Percentiles rank a stretch among this genome's conserved stretches.
Conservation (phyloP, 1,140 invertebrate species). For the Brachystomella parvula region DNA sequence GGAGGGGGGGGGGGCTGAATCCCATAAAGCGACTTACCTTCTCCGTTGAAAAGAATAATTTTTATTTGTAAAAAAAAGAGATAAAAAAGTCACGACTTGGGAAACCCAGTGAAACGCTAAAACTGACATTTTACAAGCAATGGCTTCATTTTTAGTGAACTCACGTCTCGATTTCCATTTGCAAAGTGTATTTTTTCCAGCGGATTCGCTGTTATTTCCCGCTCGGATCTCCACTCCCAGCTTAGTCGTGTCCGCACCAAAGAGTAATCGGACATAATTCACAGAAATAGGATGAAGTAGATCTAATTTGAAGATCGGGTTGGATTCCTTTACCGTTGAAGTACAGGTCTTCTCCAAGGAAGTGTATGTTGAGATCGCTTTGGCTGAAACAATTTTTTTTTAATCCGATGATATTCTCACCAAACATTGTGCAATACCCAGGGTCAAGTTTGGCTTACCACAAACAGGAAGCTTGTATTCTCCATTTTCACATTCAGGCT, state of each 20-base stretch:
- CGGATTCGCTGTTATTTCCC: background rate
- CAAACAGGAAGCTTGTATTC: background rate
- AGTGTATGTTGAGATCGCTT: background rate
- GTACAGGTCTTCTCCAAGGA: background rate
- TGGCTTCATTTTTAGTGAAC: too few species aligned
- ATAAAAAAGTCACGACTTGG: too few species aligned
- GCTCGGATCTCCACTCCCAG: slow-evolving; percentile 8
- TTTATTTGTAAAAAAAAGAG: too few species aligned
- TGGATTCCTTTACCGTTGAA: background rate
- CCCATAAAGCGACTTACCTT: too few species aligned
- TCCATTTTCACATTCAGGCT: background rate
- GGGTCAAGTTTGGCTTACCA: background rate
- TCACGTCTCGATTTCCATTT: background rate
- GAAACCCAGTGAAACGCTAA: too few species aligned
- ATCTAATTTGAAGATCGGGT: background rate
- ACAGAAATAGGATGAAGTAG: background rate
- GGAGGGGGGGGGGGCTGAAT: too few species aligned
- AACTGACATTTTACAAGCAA: too few species aligned
- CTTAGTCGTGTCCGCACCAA: background rate
- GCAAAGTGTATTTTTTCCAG: slow-evolving; percentile 10
- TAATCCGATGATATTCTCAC: too few species aligned
- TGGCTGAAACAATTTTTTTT: too few species aligned
- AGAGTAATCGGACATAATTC: background rate
- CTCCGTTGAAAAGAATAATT: too few species aligned
- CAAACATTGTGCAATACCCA: too few species aligned